Evolutionary conservation across 2,797 vertebrate species (phyloP).

Genomic region (Rhinatrema bivittatum): DNA sequence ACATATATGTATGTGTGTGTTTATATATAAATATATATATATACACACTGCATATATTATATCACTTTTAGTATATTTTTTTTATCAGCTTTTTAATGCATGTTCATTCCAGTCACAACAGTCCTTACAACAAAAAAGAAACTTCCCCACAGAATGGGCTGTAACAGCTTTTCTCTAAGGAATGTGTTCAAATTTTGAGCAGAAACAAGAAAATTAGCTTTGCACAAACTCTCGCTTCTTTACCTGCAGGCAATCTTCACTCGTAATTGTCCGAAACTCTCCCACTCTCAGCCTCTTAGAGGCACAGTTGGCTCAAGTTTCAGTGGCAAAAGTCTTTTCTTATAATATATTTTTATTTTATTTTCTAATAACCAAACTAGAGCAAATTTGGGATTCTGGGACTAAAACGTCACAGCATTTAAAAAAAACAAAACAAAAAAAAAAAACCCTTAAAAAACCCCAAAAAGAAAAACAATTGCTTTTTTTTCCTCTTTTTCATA

Average conservation of each 20-base stretch:
- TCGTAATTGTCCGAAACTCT: slow-evolving; percentile 78
- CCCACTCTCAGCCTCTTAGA: slow-evolving; percentile 95
- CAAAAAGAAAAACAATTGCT: slow-evolving; percentile 73
- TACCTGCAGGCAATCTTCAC: slow-evolving; percentile 88
- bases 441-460: slow-evolving; percentile 53
- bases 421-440: slow-evolving; percentile 74
- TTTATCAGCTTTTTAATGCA: slow-evolving; percentile 66
- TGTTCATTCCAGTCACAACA: slow-evolving; percentile 74
- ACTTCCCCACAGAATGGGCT: slow-evolving; percentile 82
- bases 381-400: slow-evolving; percentile 98
- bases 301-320: slow-evolving; percentile 99
- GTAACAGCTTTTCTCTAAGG: slow-evolving; percentile 87
- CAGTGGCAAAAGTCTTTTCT: slow-evolving; percentile 82
- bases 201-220: slow-evolving; percentile 79
- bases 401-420: slow-evolving; percentile 99
- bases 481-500: slow-evolving; percentile 70
- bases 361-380: slow-evolving; percentile 86
- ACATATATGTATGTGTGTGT: too few relatives aligned
- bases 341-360: too few relatives aligned
- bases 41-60: slow-evolving; percentile 58
- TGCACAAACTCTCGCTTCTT: slow-evolving; percentile 76
- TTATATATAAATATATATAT: too few relatives aligned
- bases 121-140: slow-evolving; percentile 84
- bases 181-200: slow-evolving; percentile 96
- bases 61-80: slow-evolving; percentile 51